Evolutionary conservation across 2,888 invertebrate genomes (phyloP).

Genomic region (Orchesellides sinensis): DNA sequence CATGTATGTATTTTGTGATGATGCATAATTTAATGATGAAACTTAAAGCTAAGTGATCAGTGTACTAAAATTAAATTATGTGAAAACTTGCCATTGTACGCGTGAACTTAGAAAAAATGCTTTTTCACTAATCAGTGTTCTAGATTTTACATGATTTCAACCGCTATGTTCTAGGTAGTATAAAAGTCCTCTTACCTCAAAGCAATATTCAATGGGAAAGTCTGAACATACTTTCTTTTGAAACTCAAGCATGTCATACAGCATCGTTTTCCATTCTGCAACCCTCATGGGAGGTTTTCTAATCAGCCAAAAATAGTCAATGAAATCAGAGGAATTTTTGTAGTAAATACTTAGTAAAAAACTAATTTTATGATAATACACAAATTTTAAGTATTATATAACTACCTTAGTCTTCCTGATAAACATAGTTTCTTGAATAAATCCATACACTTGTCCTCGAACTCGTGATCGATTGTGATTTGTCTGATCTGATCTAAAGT

Average conservation of each 20-base stretch:
- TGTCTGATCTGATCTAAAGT: constrained; percentile 78
- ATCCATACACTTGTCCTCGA: constrained; percentile 76
- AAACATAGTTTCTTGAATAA: constrained; percentile 77
- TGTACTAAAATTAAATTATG: too few species aligned
- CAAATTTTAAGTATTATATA: not conserved
- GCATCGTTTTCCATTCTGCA: constrained; percentile 82
- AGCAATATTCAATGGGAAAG: constrained; percentile 80
- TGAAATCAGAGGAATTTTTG: not conserved
- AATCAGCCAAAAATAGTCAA: constrained; percentile 40
- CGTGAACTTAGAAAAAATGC: too few species aligned
- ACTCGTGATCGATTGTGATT: constrained; percentile 76
- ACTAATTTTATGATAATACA: not conserved
- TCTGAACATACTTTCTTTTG: constrained; percentile 81
- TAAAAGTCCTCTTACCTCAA: constrained; percentile 76
- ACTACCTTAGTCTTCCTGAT: constrained; percentile 76
- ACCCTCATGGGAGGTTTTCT: constrained; percentile 78
- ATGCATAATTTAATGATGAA: too few species aligned
- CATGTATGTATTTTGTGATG: too few species aligned
- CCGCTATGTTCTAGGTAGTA: not conserved
- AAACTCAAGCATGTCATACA: constrained; percentile 83
- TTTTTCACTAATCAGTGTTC: too few species aligned
- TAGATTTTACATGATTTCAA: not conserved
- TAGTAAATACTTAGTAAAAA: not conserved
- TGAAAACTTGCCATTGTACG: too few species aligned
- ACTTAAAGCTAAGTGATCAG: too few species aligned